Conservation (phyloP, 2,113 vertebrate species). For the Indicator maculatus region DNA sequence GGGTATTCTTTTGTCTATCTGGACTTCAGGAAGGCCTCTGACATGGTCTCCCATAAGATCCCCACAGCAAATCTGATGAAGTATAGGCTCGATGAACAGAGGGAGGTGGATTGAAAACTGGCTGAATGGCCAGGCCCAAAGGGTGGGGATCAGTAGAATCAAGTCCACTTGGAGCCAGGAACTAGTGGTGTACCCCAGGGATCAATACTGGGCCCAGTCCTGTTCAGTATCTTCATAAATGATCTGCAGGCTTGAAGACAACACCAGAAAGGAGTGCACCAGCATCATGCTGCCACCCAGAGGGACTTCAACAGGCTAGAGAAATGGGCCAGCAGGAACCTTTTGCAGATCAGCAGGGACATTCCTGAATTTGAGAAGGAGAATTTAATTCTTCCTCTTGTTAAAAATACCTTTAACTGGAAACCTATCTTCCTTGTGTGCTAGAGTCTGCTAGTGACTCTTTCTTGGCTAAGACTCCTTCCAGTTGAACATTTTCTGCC, state of each 20-base stretch:
- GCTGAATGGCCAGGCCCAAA: too few species aligned
- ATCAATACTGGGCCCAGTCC: not conserved
- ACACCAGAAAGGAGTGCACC: not conserved
- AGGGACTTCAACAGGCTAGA: not conserved
- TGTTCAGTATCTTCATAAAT: not conserved
- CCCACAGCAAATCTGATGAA: not conserved
- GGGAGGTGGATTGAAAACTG: too few species aligned
- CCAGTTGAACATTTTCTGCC: constrained; percentile 21
- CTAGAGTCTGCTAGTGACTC: not conserved
- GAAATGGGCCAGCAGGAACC: not conserved
- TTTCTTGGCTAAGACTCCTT: constrained; percentile 17
- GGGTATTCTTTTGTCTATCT: not conserved
- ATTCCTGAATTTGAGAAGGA: not conserved
- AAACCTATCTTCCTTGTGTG: not conserved
- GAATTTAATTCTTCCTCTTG: not conserved
- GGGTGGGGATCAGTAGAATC: not conserved
- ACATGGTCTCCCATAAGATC: too few species aligned
- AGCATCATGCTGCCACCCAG: not conserved
- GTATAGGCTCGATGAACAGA: not conserved
- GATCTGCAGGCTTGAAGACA: not conserved
- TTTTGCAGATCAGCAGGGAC: not conserved
- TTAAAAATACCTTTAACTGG: not conserved
- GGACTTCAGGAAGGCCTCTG: too few species aligned
- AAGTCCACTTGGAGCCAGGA: not conserved
- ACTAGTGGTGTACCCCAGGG: not conserved